Percentiles rank a stretch among this genome's conserved stretches.
These are phyloP conservation scores for Mythimna vitellina DNA, from an alignment of 2,888 invertebrate genomes.

Conservation along the genomic window DNA sequence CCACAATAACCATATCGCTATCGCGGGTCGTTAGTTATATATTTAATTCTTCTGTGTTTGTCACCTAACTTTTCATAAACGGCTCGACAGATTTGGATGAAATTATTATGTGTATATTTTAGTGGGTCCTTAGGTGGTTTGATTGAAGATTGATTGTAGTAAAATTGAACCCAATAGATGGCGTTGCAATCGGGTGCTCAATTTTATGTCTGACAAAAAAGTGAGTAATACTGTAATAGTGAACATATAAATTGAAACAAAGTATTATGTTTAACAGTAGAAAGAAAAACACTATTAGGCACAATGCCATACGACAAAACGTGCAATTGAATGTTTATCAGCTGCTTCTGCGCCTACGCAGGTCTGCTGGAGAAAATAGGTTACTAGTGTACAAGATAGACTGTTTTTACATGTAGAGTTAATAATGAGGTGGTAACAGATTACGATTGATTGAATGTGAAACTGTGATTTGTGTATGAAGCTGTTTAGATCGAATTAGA, in stretches of 20 bases:
- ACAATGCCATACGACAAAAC: conserved; percentile 46
- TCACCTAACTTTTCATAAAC: no score
- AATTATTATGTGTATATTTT: no score
- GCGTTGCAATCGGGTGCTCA: no score
- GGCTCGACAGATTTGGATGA: no score
- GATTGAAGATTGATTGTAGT: no score
- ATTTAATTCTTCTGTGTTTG: no score
- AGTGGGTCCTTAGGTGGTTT: no score
- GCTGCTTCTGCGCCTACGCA: conserved; percentile 34
- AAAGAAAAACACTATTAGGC: conserved; percentile 45
- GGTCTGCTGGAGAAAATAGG: conserved; percentile 11
- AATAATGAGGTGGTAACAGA: background rate
- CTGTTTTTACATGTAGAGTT: background rate
- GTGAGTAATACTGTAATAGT: conserved; percentile 7
- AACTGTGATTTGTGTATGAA: background rate
- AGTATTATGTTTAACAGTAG: conserved; percentile 8
- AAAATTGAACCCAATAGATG: no score
- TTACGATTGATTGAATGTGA: background rate
- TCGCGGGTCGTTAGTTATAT: no score
- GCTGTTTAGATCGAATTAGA: no score
- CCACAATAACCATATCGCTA: no score
- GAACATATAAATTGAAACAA: conserved; percentile 5
- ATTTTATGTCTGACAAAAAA: no score
- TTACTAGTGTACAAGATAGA: conserved; percentile 20
- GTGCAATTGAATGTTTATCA: conserved; percentile 19